Percentiles rank a stretch among this genome's conserved stretches.
These are phyloP conservation scores for Falco rusticolus DNA, from an alignment of 2,797 vertebrate species.

Conservation along the genomic window DNA sequence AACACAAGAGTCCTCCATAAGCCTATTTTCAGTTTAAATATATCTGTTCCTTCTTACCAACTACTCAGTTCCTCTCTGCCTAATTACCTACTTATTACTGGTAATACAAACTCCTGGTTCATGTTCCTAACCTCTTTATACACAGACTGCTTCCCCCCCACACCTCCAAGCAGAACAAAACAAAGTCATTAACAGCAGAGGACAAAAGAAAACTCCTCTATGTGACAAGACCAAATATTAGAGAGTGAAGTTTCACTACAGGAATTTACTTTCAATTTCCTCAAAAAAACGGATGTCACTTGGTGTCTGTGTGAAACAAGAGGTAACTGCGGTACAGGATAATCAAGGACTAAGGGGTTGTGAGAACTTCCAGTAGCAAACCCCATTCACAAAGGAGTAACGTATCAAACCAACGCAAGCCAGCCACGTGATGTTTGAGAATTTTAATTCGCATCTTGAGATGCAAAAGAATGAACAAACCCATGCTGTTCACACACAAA, in stretches of 20 bases:
- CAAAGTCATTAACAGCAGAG: background rate
- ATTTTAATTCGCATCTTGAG: background rate
- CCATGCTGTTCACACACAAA: fast-evolving
- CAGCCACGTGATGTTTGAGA: fast-evolving
- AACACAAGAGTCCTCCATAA: background rate
- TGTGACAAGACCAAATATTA: background rate
- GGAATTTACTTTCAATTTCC: background rate
- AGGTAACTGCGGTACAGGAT: fast-evolving
- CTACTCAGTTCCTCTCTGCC: background rate
- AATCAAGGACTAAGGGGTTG: fast-evolving
- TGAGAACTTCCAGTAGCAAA: background rate
- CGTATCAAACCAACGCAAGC: fast-evolving
- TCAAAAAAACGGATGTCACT: background rate
- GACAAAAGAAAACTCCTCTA: background rate
- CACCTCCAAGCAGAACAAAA: background rate
- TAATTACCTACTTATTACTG: background rate
- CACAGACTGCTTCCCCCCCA: background rate
- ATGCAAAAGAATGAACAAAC: background rate
- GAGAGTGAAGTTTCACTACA: background rate
- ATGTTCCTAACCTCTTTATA: background rate
- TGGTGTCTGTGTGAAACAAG: background rate
- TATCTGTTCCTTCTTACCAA: background rate
- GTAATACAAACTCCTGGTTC: background rate
- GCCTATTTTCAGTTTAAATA: background rate
- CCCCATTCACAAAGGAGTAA: background rate